phyloP scores from a whole-genome alignment of 2,113 vertebrate species.

The Prionailurus viverrinus region DNA sequence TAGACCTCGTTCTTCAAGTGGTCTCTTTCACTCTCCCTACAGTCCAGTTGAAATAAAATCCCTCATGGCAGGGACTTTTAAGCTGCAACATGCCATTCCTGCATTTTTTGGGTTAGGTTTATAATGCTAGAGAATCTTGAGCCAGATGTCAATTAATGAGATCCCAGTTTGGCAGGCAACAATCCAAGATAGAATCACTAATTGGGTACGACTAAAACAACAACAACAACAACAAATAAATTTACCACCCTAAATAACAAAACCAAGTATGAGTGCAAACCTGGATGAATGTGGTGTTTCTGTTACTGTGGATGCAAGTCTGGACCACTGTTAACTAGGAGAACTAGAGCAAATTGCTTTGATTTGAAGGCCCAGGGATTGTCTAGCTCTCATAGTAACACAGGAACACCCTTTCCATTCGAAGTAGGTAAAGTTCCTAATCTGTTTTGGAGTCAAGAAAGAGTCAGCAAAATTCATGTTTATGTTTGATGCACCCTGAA shows the following conservation, averaged over 20 bases:
- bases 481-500: neutral
- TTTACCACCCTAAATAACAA: neutral
- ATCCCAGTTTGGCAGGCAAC: neutral
- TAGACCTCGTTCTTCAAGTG: neutral
- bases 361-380: neutral
- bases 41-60: neutral
- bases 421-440: neutral
- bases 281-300: neutral
- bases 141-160: neutral
- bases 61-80: neutral
- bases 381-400: neutral
- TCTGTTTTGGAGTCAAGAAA: neutral
- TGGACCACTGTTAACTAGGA: neutral
- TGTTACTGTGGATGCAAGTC: neutral
- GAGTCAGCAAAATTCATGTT: neutral
- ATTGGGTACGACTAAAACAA: neutral
- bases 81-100: neutral
- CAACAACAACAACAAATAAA: neutral
- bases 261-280: neutral
- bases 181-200: neutral
- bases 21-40: neutral
- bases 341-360: neutral
- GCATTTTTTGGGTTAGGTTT: neutral
- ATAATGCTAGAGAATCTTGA: neutral
- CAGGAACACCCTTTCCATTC: fast-evolving